Conservation (phyloP, 2,797 vertebrate genomes). For the Phoxinus dragarum region DNA sequence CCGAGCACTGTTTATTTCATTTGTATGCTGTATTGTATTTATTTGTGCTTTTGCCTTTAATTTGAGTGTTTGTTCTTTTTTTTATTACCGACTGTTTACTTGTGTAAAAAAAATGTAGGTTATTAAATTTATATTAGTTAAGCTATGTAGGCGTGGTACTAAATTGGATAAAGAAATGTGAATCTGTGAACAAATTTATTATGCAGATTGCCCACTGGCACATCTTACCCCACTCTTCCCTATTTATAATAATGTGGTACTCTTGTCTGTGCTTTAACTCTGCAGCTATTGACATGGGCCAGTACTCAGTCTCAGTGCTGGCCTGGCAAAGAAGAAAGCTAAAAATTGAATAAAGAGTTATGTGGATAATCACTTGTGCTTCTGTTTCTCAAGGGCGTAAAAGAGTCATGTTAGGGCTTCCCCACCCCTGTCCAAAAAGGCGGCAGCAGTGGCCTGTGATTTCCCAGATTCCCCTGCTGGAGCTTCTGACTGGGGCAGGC, state of each 20-base stretch:
- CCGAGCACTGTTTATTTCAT: too few relatives aligned
- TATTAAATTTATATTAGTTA: too few relatives aligned
- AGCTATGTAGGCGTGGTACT: too few relatives aligned
- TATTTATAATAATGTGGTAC: not conserved
- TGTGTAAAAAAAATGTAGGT: too few relatives aligned
- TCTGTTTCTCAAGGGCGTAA: conserved; percentile 69
- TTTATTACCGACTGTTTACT: too few relatives aligned
- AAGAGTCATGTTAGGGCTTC: conserved; percentile 51
- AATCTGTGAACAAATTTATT: too few relatives aligned
- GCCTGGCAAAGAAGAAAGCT: conserved; percentile 13
- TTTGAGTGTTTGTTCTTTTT: too few relatives aligned
- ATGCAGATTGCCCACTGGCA: too few relatives aligned
- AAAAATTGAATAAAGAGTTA: conserved; percentile 43
- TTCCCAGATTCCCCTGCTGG: conserved; percentile 65
- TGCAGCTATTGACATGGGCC: conserved; percentile 47
- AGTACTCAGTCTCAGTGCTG: conserved; percentile 29
- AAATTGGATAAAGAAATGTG: too few relatives aligned
- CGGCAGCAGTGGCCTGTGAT: conserved; percentile 67
- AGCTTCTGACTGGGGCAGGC: conserved; percentile 59
- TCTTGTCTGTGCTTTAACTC: not conserved
- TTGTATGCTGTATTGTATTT: too few relatives aligned
- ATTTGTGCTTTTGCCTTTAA: too few relatives aligned
- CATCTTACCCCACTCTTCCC: not conserved
- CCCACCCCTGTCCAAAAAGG: conserved; percentile 54
- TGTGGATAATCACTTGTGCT: conserved; percentile 63